These are phyloP conservation scores for Dasyurus viverrinus DNA, from an alignment of 2,113 vertebrate species.

Conservation along the genomic window DNA sequence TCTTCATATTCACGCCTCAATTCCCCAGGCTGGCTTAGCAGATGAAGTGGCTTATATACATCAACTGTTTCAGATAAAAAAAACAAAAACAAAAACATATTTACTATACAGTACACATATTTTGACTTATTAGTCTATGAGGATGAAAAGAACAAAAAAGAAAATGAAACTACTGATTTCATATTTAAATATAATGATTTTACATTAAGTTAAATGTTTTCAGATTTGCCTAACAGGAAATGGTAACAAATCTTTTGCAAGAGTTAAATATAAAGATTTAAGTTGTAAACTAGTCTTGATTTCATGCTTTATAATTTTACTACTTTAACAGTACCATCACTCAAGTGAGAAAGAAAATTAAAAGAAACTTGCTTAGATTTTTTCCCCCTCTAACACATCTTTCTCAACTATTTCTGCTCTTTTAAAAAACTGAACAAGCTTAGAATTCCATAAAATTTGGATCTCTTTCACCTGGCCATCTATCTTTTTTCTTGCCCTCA, in stretches of 20 bases:
- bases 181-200: neutral
- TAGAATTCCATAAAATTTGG: neutral
- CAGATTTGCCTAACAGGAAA: neutral
- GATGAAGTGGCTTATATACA: conserved; percentile 73
- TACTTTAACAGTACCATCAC: neutral
- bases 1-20: conserved; percentile 88
- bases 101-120: neutral
- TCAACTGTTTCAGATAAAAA: conserved; percentile 72
- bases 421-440: neutral
- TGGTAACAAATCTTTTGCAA: neutral
- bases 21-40: conserved; percentile 87
- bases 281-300: neutral
- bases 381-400: neutral
- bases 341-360: neutral
- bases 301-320: neutral
- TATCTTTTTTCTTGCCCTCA: neutral
- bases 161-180: conserved; percentile 34
- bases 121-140: conserved; percentile 43
- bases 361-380: neutral
- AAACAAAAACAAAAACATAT: conserved; percentile 5
- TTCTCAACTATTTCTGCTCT: neutral
- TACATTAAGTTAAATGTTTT: neutral
- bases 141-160: neutral
- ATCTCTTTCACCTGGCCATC: neutral
- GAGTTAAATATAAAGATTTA: neutral